Evolutionary conservation across 2,888 invertebrate genomes (phyloP).

Genomic region (Metallyticus violacea): DNA sequence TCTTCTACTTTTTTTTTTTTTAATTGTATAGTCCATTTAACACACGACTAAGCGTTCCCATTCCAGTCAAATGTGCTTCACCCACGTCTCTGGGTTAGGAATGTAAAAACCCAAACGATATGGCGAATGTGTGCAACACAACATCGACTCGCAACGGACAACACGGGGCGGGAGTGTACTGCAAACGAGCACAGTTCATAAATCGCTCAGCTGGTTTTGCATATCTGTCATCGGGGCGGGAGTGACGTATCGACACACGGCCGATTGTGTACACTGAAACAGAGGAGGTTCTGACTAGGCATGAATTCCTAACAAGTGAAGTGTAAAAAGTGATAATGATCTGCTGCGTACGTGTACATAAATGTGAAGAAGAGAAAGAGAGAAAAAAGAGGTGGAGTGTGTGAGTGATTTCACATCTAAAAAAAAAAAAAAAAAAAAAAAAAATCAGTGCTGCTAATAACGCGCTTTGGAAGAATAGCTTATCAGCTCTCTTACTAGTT

Average conservation of each 20-base stretch:
- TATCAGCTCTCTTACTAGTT: no score
- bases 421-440: no score
- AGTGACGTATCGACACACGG: background rate
- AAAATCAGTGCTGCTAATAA: no score
- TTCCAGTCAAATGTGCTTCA: background rate
- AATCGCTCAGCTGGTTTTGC: background rate
- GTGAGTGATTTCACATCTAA: background rate
- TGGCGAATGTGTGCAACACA: background rate
- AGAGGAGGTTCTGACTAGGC: no score
- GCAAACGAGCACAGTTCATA: background rate
- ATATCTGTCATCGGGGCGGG: background rate
- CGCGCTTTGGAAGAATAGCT: no score
- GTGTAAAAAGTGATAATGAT: background rate
- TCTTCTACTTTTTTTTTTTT: no score
- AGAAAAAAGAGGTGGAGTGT: background rate
- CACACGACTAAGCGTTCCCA: background rate
- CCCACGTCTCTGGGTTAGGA: background rate
- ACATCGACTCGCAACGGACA: no score
- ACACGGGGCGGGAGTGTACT: background rate
- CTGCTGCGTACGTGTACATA: background rate
- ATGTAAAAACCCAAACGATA: background rate
- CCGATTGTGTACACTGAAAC: background rate
- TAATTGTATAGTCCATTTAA: no score
- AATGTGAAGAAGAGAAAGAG: background rate
- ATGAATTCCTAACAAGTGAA: background rate